Evolutionary conservation across 1,140 invertebrate genomes (phyloP).

Genomic region (Pygmarrhopalites habei): DNA sequence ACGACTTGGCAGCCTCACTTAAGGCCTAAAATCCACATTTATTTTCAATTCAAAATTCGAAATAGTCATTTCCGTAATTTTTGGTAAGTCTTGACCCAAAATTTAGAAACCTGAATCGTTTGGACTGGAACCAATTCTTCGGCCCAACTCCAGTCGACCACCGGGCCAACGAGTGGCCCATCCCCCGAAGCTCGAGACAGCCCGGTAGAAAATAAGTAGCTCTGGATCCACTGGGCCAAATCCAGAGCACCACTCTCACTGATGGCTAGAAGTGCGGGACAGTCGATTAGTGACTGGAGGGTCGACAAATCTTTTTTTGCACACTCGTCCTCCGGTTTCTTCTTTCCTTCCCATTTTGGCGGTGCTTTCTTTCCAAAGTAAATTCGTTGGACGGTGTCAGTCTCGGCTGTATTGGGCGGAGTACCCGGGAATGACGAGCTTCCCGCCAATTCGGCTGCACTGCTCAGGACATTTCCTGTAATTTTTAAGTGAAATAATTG

Average conservation of each 20-base stretch:
- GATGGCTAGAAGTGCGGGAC: constrained; percentile 21
- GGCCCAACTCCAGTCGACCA: constrained; percentile 27
- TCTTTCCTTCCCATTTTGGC: background rate
- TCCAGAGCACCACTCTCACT: constrained; percentile 19
- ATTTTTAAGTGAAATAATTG: too few relatives aligned
- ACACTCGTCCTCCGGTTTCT: background rate
- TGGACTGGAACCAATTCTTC: constrained; percentile 21
- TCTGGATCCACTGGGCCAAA: constrained; percentile 17
- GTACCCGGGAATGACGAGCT: background rate
- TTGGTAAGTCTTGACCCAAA: too few relatives aligned
- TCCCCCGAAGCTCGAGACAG: constrained; percentile 14
- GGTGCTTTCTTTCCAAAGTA: constrained; percentile 4
- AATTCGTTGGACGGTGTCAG: background rate
- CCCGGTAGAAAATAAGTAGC: constrained; percentile 11
- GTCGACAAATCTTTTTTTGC: constrained; percentile 8
- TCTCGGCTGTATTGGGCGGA: background rate
- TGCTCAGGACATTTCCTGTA: too few relatives aligned
- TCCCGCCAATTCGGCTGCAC: background rate
- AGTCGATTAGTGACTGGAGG: constrained; percentile 18
- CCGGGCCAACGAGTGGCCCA: constrained; percentile 8
- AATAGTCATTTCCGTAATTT: too few relatives aligned
- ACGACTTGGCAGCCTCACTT: constrained; percentile 12
- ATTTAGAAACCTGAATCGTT: constrained; percentile 24
- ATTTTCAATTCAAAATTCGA: too few relatives aligned
- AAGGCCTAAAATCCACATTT: constrained; percentile 1